Percentiles rank a stretch among this genome's conserved stretches.
Evolutionary conservation across 2,888 invertebrate species (phyloP).

Genomic region (Trachelus troglodyta): DNA sequence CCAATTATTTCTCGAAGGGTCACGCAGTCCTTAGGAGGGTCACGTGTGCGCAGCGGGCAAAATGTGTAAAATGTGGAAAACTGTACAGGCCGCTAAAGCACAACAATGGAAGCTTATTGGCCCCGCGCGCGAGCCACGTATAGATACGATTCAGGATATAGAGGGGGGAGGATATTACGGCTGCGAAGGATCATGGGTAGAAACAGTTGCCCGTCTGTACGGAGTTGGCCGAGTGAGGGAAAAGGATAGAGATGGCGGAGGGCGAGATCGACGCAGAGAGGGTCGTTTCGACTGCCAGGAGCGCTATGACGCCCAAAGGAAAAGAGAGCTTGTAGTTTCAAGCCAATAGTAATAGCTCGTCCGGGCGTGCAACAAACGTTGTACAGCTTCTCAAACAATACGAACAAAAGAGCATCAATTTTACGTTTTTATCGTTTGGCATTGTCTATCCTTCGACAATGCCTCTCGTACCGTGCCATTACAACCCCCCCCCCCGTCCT

Average conservation of each 20-base stretch:
- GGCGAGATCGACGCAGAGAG: not conserved
- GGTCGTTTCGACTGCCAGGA: not conserved
- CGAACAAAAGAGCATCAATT: conserved; percentile 64
- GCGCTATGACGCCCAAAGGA: conserved; percentile 12
- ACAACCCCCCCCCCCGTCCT: conserved; percentile 14
- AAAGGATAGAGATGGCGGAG: no score
- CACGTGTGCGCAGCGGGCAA: not conserved
- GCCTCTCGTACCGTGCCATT: conserved; percentile 30
- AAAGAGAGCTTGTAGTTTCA: conserved; percentile 41
- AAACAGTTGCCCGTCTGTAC: no score
- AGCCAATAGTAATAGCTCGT: conserved; percentile 57
- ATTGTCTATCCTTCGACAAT: conserved; percentile 64
- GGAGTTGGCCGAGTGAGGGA: no score
- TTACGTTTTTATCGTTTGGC: conserved; percentile 63
- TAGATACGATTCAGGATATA: no score
- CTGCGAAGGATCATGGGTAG: no score
- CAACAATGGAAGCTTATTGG: conserved; percentile 52
- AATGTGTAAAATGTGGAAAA: conserved; percentile 34
- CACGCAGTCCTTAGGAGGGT: no score
- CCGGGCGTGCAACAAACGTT: conserved; percentile 61
- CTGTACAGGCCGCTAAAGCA: conserved; percentile 38
- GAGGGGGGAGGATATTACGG: not conserved
- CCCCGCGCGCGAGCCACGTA: conserved; percentile 12
- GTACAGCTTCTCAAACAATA: conserved; percentile 61
- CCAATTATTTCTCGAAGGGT: not conserved